Evolutionary conservation across 2,113 vertebrate species (phyloP).

Genomic region (Gnathonemus echidnorhynchus): DNA sequence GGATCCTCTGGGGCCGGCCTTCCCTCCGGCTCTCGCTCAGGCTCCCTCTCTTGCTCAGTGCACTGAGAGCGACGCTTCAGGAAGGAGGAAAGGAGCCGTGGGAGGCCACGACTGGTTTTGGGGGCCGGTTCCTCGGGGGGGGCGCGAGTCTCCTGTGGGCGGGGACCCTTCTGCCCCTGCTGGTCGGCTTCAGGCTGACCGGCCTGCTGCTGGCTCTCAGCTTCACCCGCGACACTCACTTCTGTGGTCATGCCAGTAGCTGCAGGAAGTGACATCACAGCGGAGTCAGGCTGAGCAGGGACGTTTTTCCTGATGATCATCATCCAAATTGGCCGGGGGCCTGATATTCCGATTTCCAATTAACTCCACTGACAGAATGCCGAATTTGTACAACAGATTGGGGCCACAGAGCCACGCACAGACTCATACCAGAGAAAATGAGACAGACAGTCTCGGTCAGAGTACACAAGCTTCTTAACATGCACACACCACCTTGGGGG

Average conservation of each 20-base stretch:
- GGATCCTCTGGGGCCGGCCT: conserved; percentile 31
- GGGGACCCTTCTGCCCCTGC: conserved; percentile 38
- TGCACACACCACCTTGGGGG: not conserved
- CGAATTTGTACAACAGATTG: not conserved
- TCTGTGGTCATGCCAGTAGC: conserved; percentile 90
- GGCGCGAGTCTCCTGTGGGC: conserved; percentile 5
- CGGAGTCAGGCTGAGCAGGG: not conserved
- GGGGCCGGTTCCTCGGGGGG: conserved; percentile 66
- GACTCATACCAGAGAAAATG: not conserved
- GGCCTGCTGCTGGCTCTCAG: conserved; percentile 52
- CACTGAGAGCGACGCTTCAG: conserved; percentile 85
- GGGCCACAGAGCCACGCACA: not conserved
- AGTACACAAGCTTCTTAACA: not conserved
- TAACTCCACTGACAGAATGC: not conserved
- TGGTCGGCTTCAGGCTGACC: conserved; percentile 36
- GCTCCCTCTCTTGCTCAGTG: conserved; percentile 52
- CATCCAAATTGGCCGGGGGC: not conserved
- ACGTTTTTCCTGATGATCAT: not conserved
- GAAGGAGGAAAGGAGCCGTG: conserved; percentile 81
- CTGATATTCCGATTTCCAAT: not conserved
- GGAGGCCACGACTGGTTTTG: conserved; percentile 75
- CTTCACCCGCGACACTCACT: conserved; percentile 63
- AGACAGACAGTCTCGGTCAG: not conserved
- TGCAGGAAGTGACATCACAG: conserved; percentile 40
- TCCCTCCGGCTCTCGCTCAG: conserved; percentile 48